Base-by-base conservation (phyloP, 2,797 vertebrate genomes). In the Acipenser ruthenus region DNA sequence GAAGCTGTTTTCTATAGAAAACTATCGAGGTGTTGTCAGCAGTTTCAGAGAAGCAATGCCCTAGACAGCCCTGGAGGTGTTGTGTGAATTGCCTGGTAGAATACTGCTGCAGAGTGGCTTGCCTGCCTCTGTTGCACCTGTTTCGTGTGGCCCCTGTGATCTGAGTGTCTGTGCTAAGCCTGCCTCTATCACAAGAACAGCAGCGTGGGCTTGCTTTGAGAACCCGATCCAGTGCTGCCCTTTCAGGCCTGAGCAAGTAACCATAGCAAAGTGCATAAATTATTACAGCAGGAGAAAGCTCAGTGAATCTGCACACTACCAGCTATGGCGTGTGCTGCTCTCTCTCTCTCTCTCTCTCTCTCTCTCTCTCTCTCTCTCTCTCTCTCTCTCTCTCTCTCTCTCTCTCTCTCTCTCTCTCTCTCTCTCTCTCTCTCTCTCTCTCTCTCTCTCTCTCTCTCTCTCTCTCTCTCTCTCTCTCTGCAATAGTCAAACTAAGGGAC, bases 211-310 rank as follows among this genome's bases (percentile, higher is more conserved):
- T 52, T 49, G 69, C 15, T 70, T 74, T 50, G 73, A 81, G 77
- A 87, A 89, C 85, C 77, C 82, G 86, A 90, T 84, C 83, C 83
- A 74, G 72, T 74, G 76, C 68, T 84, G 78, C 82, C 80, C 80
- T 87, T 87, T 84, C 85, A 83, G 84, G 82, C 83, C 81, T 75
- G 82, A 76, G 65, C 74, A 82, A 77, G 87, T 91, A 85, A 83
- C 88, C 87, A 90, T 88, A 85, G 88, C 84, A 84, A 88, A 71
- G 74, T 51, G 81, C 83, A 89, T 88, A 80, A 79, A 84, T 88
- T 84, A 88, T 81, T 83, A 68, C 82, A 84, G 78, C 23, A 37
- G 23, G 23, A 37, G 4, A 37, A 37, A 37, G 23, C 23, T 37
- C 2, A 37, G 23, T 37, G 23, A 37, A 55, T 55, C 52, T 55